Percentiles rank a stretch among this genome's conserved stretches.
Conservation (phyloP, 1,140 invertebrate species). For the Sarcophaga peregrina region DNA sequence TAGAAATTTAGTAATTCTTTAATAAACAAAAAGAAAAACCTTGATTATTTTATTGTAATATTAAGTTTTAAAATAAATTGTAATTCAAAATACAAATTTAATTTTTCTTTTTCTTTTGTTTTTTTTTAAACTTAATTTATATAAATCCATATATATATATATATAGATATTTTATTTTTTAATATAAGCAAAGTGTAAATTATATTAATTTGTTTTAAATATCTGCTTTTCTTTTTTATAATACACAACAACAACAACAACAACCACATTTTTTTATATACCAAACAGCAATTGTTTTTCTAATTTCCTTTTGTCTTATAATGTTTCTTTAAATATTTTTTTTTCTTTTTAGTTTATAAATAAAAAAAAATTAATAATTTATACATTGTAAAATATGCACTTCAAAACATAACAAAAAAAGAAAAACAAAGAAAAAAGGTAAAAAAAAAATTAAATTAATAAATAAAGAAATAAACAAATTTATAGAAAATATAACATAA, state of each 20-base stretch:
- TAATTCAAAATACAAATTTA: background rate
- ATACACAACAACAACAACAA: background rate
- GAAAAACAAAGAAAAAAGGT: too few species aligned
- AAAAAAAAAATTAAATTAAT: background rate
- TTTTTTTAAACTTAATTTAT: background rate
- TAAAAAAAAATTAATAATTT: background rate
- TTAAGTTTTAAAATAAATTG: slow-evolving; percentile 10
- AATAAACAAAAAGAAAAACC: too few species aligned
- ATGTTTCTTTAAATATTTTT: slow-evolving; percentile 23
- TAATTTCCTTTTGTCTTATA: background rate
- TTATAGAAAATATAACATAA: slow-evolving; percentile 40
- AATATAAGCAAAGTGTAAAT: background rate
- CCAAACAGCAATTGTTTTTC: background rate
- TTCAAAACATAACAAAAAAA: background rate
- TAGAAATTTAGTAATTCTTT: background rate
- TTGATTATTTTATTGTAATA: background rate
- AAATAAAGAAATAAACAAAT: slow-evolving; percentile 21
- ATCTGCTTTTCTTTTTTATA: background rate
- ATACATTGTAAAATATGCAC: slow-evolving; percentile 38
- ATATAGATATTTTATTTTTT: slow-evolving; percentile 22
- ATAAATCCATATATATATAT: too few species aligned
- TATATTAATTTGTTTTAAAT: slow-evolving; percentile 18
- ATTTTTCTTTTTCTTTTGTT: background rate
- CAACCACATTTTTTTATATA: slow-evolving; percentile 15
- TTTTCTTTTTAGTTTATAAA: slow-evolving; percentile 26